These are phyloP conservation scores for Microcebus ravelobensis DNA, from an alignment of 2,113 vertebrate species.

Conservation along the genomic window DNA sequence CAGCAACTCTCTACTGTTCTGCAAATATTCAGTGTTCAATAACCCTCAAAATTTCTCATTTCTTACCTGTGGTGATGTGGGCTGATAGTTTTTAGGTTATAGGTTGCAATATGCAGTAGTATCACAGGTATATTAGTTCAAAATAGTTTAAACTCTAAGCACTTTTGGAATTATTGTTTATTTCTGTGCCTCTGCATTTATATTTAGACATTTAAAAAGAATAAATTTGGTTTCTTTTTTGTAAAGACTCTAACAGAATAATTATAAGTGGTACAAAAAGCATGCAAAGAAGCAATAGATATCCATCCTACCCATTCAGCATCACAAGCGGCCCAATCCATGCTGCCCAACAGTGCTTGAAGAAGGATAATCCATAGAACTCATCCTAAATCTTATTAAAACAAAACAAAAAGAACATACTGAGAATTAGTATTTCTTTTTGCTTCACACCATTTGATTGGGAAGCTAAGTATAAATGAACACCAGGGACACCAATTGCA, in stretches of 20 bases:
- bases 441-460: conserved; percentile 40
- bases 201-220: conserved; percentile 78
- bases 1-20: conserved; percentile 76
- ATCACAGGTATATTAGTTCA: conserved; percentile 66
- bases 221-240: conserved; percentile 71
- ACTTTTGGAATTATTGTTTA: conserved; percentile 60
- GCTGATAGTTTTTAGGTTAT: conserved; percentile 79
- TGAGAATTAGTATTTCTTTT: conserved; percentile 47
- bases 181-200: conserved; percentile 73
- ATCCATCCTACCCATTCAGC: conserved; percentile 56
- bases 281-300: conserved; percentile 63
- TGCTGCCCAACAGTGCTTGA: conserved; percentile 11
- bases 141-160: conserved; percentile 69
- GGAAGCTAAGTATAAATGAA: not conserved
- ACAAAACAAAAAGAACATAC: conserved; percentile 35
- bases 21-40: conserved; percentile 85
- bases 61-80: conserved; percentile 85
- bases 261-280: conserved; percentile 58
- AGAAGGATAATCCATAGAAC: conserved; percentile 2
- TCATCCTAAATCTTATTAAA: conserved; percentile 57
- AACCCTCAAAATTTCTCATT: conserved; percentile 89
- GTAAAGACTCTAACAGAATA: conserved; percentile 76
- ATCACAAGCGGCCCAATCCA: not conserved
- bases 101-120: conserved; percentile 69
- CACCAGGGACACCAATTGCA: not conserved